phyloP scores from a whole-genome alignment of 2,797 vertebrate genomes.

The Mustela erminea region DNA sequence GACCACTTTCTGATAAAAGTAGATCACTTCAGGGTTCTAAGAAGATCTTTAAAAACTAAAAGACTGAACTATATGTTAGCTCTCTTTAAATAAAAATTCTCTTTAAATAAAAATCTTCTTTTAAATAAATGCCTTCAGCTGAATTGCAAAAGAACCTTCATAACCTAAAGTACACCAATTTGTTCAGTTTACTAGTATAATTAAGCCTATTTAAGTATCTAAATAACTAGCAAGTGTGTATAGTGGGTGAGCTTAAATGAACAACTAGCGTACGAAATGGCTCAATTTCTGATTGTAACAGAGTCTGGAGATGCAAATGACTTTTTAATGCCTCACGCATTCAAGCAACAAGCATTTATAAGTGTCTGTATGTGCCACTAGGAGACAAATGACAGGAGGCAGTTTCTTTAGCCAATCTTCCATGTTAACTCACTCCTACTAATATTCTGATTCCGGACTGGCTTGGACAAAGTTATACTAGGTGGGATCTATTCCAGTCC shows the following conservation, averaged over 20 bases:
- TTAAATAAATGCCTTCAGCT: conserved; percentile 62
- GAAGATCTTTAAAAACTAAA: conserved; percentile 79
- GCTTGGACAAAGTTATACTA: not conserved
- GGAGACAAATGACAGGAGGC: not conserved
- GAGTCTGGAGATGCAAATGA: conserved; percentile 66
- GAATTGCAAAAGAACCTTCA: conserved; percentile 71
- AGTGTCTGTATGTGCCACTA: not conserved
- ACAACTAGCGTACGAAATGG: conserved; percentile 51
- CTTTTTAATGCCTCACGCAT: conserved; percentile 50
- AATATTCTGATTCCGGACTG: not conserved
- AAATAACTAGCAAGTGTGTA: conserved; percentile 51
- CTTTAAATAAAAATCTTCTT: conserved; percentile 69
- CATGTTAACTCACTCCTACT: not conserved
- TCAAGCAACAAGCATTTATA: not conserved
- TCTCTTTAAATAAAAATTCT: conserved; percentile 62
- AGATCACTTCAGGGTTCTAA: conserved; percentile 80
- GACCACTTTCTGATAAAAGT: conserved; percentile 79
- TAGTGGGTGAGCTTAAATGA: conserved; percentile 22
- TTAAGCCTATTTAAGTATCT: conserved; percentile 74
- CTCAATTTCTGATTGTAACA: conserved; percentile 61
- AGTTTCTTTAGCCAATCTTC: not conserved
- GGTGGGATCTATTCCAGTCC: not conserved
- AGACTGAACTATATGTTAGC: conserved; percentile 77
- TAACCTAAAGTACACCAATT: conserved; percentile 73
- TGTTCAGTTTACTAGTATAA: conserved; percentile 77